Conservation (phyloP, 2,113 vertebrate species). For the Bothrops jararaca region DNA sequence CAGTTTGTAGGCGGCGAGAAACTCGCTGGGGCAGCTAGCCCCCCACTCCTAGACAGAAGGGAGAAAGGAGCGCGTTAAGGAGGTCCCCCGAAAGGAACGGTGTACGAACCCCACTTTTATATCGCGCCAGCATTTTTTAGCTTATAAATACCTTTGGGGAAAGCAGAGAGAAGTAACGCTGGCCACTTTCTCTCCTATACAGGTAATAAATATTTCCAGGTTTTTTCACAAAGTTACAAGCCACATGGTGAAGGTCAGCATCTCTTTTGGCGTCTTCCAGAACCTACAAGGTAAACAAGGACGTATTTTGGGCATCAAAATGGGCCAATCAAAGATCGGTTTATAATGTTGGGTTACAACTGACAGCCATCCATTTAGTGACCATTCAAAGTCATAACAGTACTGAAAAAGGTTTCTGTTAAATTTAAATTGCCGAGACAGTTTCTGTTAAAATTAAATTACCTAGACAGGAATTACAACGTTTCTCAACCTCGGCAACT, state of each 20-base stretch:
- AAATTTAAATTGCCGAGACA: too few relatives aligned
- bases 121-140: not conserved
- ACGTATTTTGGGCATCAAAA: not conserved
- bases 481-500: too few relatives aligned
- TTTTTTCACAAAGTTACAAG: slow-evolving; percentile 95
- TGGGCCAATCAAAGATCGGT: not conserved
- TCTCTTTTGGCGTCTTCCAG: slow-evolving; percentile 91
- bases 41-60: slow-evolving; percentile 85
- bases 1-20: slow-evolving; percentile 88
- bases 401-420: too few relatives aligned
- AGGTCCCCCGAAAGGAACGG: not conserved
- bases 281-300: slow-evolving; percentile 68
- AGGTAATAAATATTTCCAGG: slow-evolving; percentile 92
- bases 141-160: slow-evolving; percentile 80
- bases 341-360: too few relatives aligned
- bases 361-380: too few relatives aligned
- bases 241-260: slow-evolving; percentile 86
- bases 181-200: slow-evolving; percentile 84
- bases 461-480: too few relatives aligned
- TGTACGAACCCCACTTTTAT: not conserved
- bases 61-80: rapidly evolving
- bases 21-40: slow-evolving; percentile 81
- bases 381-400: too few relatives aligned
- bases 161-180: slow-evolving; percentile 94
- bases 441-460: too few relatives aligned